A percentile compares a stretch with the other conserved stretches of the same genome.
phyloP scores from a whole-genome alignment of 2,797 vertebrate species.

The Paguma larvata region DNA sequence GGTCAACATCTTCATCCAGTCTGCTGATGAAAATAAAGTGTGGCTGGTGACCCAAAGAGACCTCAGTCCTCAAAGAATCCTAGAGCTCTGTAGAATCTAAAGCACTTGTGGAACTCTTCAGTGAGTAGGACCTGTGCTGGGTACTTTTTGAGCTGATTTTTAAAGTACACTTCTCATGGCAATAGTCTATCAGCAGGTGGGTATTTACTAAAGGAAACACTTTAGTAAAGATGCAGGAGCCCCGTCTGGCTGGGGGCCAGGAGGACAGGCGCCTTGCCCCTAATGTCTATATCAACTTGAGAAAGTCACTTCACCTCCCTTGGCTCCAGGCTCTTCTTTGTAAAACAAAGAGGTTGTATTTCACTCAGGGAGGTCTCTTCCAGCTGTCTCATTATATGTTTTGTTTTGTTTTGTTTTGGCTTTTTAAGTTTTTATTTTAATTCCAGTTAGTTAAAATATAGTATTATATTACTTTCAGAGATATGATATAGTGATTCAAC shows the following conservation, averaged over 20 bases:
- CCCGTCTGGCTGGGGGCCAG: neutral
- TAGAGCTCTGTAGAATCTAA: neutral
- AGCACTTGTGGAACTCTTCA: neutral
- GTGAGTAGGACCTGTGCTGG: neutral
- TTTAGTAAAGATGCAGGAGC: neutral
- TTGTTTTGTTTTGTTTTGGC: neutral
- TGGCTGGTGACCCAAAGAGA: neutral
- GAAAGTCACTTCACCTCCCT: neutral
- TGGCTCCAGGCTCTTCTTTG: neutral
- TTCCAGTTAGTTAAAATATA: neutral
- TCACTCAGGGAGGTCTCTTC: neutral
- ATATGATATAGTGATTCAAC: neutral
- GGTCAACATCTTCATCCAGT: neutral
- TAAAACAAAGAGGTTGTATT: neutral
- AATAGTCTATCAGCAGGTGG: neutral
- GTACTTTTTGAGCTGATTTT: neutral
- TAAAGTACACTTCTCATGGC: neutral
- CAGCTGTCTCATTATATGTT: neutral
- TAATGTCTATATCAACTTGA: neutral
- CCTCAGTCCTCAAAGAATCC: neutral
- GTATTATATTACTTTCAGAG: neutral
- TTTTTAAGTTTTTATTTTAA: neutral
- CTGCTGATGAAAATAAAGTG: neutral
- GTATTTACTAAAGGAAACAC: slow-evolving; percentile 28
- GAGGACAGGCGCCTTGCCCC: neutral